Evolutionary conservation across 2,797 vertebrate species (phyloP).

Genomic region (Manis javanica): DNA sequence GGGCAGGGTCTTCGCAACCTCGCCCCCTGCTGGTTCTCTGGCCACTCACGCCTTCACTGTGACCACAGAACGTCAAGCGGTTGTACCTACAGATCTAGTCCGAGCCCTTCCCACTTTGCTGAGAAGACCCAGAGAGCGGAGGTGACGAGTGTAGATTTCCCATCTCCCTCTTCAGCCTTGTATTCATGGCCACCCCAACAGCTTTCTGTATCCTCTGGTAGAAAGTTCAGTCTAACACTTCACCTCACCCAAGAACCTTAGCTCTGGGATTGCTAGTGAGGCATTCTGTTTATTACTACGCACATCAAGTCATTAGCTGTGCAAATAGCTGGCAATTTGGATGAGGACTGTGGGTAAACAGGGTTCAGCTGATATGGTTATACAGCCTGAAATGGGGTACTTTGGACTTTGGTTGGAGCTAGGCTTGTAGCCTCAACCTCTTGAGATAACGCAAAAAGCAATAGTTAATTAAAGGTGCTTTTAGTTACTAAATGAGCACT

Average conservation of each 20-base stretch:
- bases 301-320: conserved; percentile 60
- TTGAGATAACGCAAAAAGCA: not conserved
- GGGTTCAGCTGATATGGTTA: conserved; percentile 37
- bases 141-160: not conserved
- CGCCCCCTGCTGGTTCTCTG: not conserved
- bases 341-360: conserved; percentile 39
- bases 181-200: not conserved
- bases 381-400: conserved; percentile 56
- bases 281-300: not conserved
- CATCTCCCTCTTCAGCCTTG: not conserved
- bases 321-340: conserved; percentile 56
- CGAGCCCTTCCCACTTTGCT: not conserved
- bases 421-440: not conserved
- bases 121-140: not conserved
- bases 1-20: not conserved
- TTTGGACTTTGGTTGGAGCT: conserved; percentile 64
- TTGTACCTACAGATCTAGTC: not conserved
- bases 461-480: not conserved
- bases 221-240: conserved; percentile 43
- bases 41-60: not conserved
- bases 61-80: not conserved
- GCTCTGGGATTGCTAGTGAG: conserved; percentile 23
- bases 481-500: not conserved
- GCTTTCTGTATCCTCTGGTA: not conserved
- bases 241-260: not conserved